Conservation (phyloP, 2,113 vertebrate species). For the Rafetus swinhoei region DNA sequence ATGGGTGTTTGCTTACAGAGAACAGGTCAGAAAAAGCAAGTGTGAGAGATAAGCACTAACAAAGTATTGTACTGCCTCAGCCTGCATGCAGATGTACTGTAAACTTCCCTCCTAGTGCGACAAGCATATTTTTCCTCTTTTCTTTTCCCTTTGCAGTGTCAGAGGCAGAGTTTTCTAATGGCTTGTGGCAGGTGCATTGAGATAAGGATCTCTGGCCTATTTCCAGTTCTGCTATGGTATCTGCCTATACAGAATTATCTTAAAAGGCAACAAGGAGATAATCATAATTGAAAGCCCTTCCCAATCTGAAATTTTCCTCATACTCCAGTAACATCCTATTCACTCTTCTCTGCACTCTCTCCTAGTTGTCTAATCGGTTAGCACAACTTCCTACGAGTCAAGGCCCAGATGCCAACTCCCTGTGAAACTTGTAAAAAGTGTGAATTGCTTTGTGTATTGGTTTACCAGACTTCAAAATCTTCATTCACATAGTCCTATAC, state of each 20-base stretch:
- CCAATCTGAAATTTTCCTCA: background rate
- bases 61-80: background rate
- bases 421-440: accelerated
- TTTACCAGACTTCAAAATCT: background rate
- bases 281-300: background rate
- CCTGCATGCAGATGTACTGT: too few relatives aligned
- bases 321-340: background rate
- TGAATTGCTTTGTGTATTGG: accelerated
- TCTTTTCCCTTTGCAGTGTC: background rate
- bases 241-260: background rate
- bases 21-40: background rate
- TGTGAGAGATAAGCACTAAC: accelerated
- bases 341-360: accelerated
- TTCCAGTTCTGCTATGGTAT: background rate
- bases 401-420: background rate
- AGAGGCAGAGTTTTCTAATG: background rate
- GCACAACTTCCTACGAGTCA: accelerated
- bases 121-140: accelerated
- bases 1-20: background rate
- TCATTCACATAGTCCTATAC: accelerated
- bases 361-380: background rate
- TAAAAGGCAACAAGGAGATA: background rate
- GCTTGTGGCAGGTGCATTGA: slow-evolving; percentile 19
- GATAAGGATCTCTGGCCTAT: background rate
- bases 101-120: too few relatives aligned